Evolutionary conservation across 1,140 invertebrate genomes (phyloP).

Genomic region (Cryptotermes secundus): DNA sequence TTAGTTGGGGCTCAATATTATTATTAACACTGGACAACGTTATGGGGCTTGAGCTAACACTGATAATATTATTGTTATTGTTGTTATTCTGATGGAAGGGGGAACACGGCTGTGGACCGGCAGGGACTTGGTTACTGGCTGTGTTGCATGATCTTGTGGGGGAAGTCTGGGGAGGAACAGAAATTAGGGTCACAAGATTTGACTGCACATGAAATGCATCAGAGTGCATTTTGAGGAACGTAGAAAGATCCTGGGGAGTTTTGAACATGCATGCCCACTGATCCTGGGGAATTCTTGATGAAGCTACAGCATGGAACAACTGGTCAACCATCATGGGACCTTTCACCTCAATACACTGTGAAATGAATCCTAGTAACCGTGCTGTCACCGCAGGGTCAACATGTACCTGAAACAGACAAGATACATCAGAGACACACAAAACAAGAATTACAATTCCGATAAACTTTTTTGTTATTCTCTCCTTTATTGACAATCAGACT

Average conservation of each 20-base stretch:
- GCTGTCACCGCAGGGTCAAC: conserved; percentile 78
- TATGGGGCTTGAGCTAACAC: conserved; percentile 29
- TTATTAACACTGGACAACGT: conserved; percentile 39
- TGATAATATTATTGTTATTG: conserved; percentile 21
- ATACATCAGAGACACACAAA: too few relatives aligned
- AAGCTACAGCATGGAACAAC: conserved; percentile 76
- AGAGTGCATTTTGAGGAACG: conserved; percentile 86
- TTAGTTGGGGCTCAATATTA: conserved; percentile 39
- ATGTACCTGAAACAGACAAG: conserved; percentile 41
- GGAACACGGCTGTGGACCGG: not conserved
- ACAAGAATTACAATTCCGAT: too few relatives aligned
- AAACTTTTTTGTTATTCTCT: too few relatives aligned
- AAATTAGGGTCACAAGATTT: conserved; percentile 78
- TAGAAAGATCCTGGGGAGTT: conserved; percentile 78
- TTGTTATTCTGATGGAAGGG: conserved; percentile 43
- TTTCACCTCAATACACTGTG: conserved; percentile 72
- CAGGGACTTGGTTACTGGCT: not conserved
- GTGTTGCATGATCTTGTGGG: not conserved
- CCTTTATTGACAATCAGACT: too few relatives aligned
- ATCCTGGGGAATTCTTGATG: conserved; percentile 72
- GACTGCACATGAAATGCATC: conserved; percentile 88
- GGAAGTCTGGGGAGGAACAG: conserved; percentile 38
- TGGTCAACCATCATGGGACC: conserved; percentile 82
- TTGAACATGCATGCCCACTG: conserved; percentile 82
- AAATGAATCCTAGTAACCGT: conserved; percentile 75